Evolutionary conservation across 2,797 vertebrate genomes (phyloP), one percentile per base, ranked within the genome.

Genomic region (Gobio occitaniae): DNA sequence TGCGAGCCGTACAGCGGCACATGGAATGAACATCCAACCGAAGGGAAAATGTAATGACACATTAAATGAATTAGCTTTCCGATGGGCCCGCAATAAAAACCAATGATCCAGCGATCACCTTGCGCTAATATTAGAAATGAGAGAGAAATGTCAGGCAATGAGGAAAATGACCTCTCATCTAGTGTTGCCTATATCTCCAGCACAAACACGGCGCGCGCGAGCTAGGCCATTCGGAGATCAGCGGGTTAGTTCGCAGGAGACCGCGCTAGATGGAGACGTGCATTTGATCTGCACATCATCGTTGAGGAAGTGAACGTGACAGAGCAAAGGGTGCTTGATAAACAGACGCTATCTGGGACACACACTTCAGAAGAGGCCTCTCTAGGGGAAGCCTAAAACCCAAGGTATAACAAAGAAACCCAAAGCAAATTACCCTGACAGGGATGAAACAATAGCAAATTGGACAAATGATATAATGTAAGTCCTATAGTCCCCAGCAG

Each of bases 391-490:
- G 59, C 86, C 89, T 89, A 94, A 95, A 94, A 93, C 94, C 94
- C 94, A 91, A 95, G 94, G 93, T 94, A 93, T 94, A 94, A 93
- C 93, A 92, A 90, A 91, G 92, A 93, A 95, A 95, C 95, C 94
- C 94, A 95, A 95, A 96, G 95, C 95, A 96, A 95, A 96, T 96
- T 96, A 96, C 93, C 94, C 92, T 95, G 95, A 95, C 95, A 95
- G 94, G 94, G 94, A 95, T 95, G 95, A 96, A 96, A 96, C 95
- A 95, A 95, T 95, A 94, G 94, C 94, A 95, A 95, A 96, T 95
- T 96, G 95, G 95, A 95, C 94, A 95, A 96, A 96, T 95, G 93
- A 95, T 95, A 95, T 95, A 95, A 95, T 96, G 95, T 95, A 94
- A 95, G 94, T 94, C 91, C 85, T 92, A 93, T 92, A 91, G 94